Base-by-base conservation (phyloP, 2,113 vertebrate genomes). In the Charadrius vociferus region DNA sequence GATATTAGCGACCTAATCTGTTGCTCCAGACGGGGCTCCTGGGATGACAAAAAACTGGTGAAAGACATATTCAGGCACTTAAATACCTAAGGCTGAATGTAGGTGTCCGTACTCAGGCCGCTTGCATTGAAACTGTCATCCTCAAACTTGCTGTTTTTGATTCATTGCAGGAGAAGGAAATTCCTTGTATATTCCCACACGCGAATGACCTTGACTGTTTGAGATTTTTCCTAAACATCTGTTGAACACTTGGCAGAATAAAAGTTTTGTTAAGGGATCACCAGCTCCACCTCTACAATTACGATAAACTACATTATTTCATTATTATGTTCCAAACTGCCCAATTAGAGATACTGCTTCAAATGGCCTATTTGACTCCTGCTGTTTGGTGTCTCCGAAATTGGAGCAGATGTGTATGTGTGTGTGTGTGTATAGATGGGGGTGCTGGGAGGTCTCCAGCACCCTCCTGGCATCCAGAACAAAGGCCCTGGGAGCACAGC, bases 211-310 rank as follows among this genome's bases (percentile, higher is more conserved):
- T 72, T 49, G 73, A 43, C 52, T 47, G 8, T 12, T 80, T n/a
- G 70, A 68, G 71, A 58, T 58, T 92, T 91, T 96, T 86, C 85
- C 70, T 70, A 45, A 90, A 95, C 61, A 94, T 89, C 84, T 93
- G 87, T 68, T 94, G 62, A 80, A 88, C 71, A 41, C 71, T 72
- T 78, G 45, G 74, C 55, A 1, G 92, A 88, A 77, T 47, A 49
- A 4, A 86, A 71, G 29, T 9, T 4, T 84, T 81, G 50, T 22
- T 22, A 79, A 58, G 71, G 63, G 59, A 55, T 88, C 59, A 30
- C 34, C 41, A 88, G 71, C 74, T 93, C 74, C 39, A 52, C 26
- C 30, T 68, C 73, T 94, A 29, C 37, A n/a, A 47, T 37, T 62
- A 52, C 8, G 17, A 45, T 43, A 66, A 91, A 37, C 56, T 55